Percentiles rank a stretch among this genome's conserved stretches.
Conservation (phyloP, 2,888 invertebrate species). For the Mongoloraphidia duomilia region DNA sequence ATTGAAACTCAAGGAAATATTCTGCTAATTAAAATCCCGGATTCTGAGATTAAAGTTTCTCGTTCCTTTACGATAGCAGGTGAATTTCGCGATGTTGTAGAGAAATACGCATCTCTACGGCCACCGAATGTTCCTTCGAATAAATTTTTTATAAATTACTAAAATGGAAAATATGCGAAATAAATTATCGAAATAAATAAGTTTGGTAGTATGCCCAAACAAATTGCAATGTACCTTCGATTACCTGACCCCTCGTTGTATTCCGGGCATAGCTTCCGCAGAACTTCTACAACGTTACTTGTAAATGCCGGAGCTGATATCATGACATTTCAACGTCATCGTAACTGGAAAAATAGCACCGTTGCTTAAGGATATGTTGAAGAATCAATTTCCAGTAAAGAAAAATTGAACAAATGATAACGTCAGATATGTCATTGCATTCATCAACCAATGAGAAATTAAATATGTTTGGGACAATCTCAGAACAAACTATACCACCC, state of each 20-base stretch:
- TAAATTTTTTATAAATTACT: not conserved
- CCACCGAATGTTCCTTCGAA: not conserved
- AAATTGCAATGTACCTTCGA: not conserved
- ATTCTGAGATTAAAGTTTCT: too few species aligned
- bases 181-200: not conserved
- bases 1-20: too few species aligned
- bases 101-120: not conserved
- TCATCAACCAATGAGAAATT: too few species aligned
- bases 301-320: not conserved
- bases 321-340: not conserved
- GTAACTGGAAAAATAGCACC: not conserved
- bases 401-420: too few species aligned
- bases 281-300: not conserved
- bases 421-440: too few species aligned
- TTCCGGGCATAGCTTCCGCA: not conserved
- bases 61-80: too few species aligned
- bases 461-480: too few species aligned
- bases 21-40: too few species aligned
- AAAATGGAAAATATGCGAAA: not conserved
- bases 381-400: not conserved
- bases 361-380: not conserved
- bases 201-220: not conserved
- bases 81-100: not conserved
- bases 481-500: too few species aligned
- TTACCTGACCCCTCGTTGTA: not conserved